A percentile compares a stretch with the other conserved stretches of the same genome.
Evolutionary conservation across 2,113 vertebrate species (phyloP).

Genomic region (Cepphus grylle): DNA sequence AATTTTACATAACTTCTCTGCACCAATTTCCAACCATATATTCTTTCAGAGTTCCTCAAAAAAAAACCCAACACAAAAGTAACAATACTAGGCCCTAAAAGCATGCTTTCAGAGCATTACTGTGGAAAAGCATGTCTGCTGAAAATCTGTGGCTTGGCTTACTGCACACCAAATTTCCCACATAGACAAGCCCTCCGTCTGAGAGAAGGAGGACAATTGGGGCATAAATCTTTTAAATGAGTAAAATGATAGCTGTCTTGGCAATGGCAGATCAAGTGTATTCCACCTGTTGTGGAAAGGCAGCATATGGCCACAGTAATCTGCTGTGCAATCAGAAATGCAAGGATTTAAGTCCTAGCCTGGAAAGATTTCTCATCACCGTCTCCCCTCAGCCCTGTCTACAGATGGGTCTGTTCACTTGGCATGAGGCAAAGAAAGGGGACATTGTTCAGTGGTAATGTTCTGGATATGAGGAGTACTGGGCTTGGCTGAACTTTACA

Average conservation of each 20-base stretch:
- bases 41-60: not conserved
- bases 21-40: not conserved
- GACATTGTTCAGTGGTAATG: not conserved
- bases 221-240: conserved; percentile 49
- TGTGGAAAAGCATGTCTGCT: not conserved
- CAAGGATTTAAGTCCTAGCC: not conserved
- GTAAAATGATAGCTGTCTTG: conserved; percentile 63
- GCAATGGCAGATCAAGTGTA: conserved; percentile 32
- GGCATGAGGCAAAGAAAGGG: not conserved
- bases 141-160: conserved; percentile 18
- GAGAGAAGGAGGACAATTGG: conserved; percentile 24
- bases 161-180: conserved; percentile 24
- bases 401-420: not conserved
- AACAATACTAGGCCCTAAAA: not conserved
- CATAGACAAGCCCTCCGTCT: not conserved
- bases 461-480: not conserved
- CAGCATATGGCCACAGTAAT: conserved; percentile 49
- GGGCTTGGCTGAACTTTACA: not conserved
- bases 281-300: conserved; percentile 59
- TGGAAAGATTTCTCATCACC: conserved; percentile 13
- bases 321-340: conserved; percentile 38
- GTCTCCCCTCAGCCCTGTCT: not conserved
- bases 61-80: not conserved
- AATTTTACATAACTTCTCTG: not conserved
- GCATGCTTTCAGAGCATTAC: not conserved